A percentile compares a stretch with the other conserved stretches of the same genome.
Conservation (phyloP, 2,113 vertebrate genomes). For the Callipepla californica region DNA sequence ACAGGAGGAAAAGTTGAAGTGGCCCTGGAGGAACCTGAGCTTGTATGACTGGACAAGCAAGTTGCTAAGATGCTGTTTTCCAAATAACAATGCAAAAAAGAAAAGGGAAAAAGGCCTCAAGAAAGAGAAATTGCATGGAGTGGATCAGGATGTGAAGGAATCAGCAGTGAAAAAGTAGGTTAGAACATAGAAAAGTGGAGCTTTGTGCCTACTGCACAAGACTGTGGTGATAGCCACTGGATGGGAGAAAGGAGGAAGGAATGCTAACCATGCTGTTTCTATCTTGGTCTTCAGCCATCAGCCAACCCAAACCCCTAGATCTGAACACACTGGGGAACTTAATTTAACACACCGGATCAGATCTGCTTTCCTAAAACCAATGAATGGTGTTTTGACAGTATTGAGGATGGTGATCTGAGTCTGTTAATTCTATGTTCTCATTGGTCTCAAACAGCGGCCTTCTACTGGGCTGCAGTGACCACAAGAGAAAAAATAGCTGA, state of each 20-base stretch:
- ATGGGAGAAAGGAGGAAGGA: background rate
- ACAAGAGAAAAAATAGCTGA: background rate
- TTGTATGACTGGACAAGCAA: background rate
- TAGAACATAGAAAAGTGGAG: background rate
- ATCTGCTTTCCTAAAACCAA: background rate
- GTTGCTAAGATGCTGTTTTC: conserved; percentile 7
- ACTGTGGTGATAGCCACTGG: background rate
- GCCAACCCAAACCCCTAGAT: background rate
- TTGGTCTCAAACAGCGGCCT: background rate
- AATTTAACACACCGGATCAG: background rate
- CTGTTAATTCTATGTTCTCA: background rate
- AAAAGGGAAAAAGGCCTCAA: background rate
- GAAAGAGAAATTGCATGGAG: background rate
- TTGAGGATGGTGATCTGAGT: background rate
- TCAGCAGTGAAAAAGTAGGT: background rate
- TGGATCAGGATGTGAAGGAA: conserved; percentile 5
- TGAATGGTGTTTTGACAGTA: background rate
- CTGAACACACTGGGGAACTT: background rate
- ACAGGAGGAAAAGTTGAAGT: background rate
- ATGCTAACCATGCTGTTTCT: background rate
- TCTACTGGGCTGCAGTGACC: background rate
- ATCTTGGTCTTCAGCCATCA: background rate
- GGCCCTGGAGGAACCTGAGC: background rate
- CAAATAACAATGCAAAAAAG: background rate
- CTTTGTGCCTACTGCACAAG: background rate